phyloP scores from a whole-genome alignment of 2,797 vertebrate species.

The Ceryle rudis region DNA sequence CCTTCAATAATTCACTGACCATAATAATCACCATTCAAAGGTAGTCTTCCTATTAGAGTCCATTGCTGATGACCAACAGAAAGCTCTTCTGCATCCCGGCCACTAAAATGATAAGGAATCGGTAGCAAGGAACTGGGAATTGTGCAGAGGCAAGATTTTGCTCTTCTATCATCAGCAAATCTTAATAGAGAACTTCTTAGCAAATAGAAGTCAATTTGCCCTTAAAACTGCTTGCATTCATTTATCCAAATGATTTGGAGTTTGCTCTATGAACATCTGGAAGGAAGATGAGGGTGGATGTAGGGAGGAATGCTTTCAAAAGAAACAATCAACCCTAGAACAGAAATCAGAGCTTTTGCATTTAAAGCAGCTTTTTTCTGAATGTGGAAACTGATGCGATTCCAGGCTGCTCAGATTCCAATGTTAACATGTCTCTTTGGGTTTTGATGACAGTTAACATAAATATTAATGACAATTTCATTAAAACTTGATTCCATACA shows the following conservation, averaged over 20 bases:
- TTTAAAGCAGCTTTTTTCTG: slow-evolving; percentile 62
- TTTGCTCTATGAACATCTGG: slow-evolving; percentile 73
- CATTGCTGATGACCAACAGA: not conserved
- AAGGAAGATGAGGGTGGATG: slow-evolving; percentile 63
- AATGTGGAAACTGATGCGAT: slow-evolving; percentile 37
- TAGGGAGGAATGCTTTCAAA: slow-evolving; percentile 52
- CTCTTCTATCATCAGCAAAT: slow-evolving; percentile 24
- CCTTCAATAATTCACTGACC: not conserved
- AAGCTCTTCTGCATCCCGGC: not conserved
- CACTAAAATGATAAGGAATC: not conserved
- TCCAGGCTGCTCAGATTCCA: slow-evolving; percentile 12
- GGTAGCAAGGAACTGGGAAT: not conserved
- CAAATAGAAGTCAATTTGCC: slow-evolving; percentile 34
- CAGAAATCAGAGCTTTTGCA: slow-evolving; percentile 64
- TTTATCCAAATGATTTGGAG: slow-evolving; percentile 33
- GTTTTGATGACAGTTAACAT: slow-evolving; percentile 58
- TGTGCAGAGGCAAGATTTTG: not conserved
- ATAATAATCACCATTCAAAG: not conserved
- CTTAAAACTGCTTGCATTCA: slow-evolving; percentile 24
- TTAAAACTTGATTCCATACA: slow-evolving; percentile 56
- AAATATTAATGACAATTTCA: slow-evolving; percentile 72
- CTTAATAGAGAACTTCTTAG: slow-evolving; percentile 13
- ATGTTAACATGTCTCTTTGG: slow-evolving; percentile 46
- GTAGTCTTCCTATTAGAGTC: not conserved
- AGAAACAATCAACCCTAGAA: slow-evolving; percentile 52